Evolutionary conservation across 64 coral and sea anemone genomes (phyloP), one percentile per base, ranked within the genome.

Genomic region (Anthopleura sola): DNA sequence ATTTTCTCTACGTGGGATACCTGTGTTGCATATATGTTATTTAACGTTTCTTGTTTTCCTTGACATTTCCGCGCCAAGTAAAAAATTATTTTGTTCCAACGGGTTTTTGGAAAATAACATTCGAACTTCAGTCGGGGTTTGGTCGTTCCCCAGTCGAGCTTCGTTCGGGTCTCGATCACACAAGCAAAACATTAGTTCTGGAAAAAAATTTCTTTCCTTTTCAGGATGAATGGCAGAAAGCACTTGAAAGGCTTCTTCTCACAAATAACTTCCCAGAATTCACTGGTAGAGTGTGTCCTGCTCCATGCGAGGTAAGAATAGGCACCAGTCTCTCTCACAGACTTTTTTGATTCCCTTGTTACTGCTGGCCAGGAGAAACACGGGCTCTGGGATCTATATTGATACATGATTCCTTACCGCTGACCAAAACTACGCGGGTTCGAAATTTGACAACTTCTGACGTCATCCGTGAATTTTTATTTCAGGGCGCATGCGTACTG

Each of bases 231-330:
- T 98, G 95, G 95, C 90, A 94, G 71, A 89, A 94, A 15, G 95
- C 95, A 18, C 77, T 98, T 14, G 88, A 98, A 34, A 85, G 92
- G 23, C 58, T 98, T 20, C 57, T 98, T 66, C 95, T 88, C 33
- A 98, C 95, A 11, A 98, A 98, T 78, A 98, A 94, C 53, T 98
- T 98, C 44, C 95, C 95, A 51, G 95, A 98, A 78, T 98, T 98
- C 76, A 98, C 95, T 34, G 95, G 95, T 7, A 85, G 95, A 60
- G 95, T 98, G 51, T 98, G 95, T 54, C 95, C 95, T 8, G 95
- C 95, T 14, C 95, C 95, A 1, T 98, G 95, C 49, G 95, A 98
- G 89, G 95, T 98, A 51, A 80, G 81, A 49, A 21, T 36, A 21
- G 17, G 31, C 76, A 31, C 28, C n/a, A 74, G 11, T 71, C 28